Percentiles rank a stretch among this genome's conserved stretches.
Conservation (phyloP, 2,113 vertebrate species). For the Dendrocopos noguchii region DNA sequence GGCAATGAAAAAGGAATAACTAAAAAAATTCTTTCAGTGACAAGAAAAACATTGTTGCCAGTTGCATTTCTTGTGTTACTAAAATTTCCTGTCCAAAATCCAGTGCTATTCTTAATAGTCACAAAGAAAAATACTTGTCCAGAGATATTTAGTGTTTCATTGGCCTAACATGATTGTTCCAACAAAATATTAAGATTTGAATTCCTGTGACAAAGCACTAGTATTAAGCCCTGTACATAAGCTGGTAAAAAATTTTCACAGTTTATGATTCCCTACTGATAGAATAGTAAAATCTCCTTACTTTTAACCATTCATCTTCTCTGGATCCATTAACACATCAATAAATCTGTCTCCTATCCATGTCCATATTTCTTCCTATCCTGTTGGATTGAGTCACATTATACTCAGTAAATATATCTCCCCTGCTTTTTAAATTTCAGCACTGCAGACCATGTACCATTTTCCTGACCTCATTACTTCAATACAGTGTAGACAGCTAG, state of each 20-base stretch:
- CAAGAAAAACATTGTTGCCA: neutral
- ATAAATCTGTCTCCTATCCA: neutral
- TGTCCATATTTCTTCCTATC: neutral
- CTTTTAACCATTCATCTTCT: neutral
- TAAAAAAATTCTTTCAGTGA: neutral
- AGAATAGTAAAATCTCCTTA: neutral
- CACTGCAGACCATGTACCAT: neutral
- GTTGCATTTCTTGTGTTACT: neutral
- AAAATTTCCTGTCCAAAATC: neutral
- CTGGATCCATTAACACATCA: neutral
- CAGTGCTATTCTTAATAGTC: neutral
- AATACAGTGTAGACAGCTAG: neutral
- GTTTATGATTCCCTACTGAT: neutral
- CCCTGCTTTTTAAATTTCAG: neutral
- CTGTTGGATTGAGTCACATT: neutral
- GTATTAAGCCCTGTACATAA: neutral
- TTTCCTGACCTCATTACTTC: neutral
- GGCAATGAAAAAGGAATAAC: neutral
- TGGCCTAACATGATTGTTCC: neutral
- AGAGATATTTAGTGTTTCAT: neutral
- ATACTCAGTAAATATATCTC: rapidly evolving
- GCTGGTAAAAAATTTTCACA: neutral
- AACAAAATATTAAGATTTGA: neutral
- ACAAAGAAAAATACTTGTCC: neutral
- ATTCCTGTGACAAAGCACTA: neutral